Conservation (phyloP, 2,888 invertebrate genomes). For the Drosophila ochracea region DNA sequence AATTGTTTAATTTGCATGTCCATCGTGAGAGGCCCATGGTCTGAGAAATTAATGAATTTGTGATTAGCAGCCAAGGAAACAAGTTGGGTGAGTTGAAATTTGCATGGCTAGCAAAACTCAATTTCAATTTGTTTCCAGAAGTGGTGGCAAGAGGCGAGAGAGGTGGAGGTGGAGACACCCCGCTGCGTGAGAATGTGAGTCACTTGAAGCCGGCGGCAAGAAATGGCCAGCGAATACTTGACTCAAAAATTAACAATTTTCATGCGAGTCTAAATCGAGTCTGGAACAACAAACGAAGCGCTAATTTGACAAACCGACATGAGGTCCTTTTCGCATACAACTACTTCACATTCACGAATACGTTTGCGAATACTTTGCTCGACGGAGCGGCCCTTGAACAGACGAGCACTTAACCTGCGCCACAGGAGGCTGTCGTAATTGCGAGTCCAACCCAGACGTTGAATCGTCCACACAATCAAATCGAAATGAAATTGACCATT, state of each 20-base stretch:
- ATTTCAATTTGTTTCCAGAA: slow-evolving; percentile 44
- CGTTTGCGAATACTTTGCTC: slow-evolving; percentile 9
- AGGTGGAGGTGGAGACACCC: not conserved
- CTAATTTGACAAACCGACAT: slow-evolving; percentile 81
- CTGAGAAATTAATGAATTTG: slow-evolving; percentile 49
- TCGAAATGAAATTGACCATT: slow-evolving; percentile 82
- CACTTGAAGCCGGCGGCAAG: slow-evolving; percentile 46
- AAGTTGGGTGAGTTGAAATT: slow-evolving; percentile 12
- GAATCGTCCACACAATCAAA: slow-evolving; percentile 65
- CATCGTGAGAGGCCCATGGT: slow-evolving; percentile 6
- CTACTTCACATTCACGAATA: slow-evolving; percentile 25
- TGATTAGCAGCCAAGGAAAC: slow-evolving; percentile 40
- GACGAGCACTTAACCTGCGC: slow-evolving; percentile 65
- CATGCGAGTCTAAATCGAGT: slow-evolving; percentile 7
- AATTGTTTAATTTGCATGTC: slow-evolving; percentile 69
- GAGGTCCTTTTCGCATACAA: slow-evolving; percentile 66
- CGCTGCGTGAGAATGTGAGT: slow-evolving; percentile 41
- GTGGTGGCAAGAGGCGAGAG: not conserved
- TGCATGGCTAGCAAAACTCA: slow-evolving; percentile 43
- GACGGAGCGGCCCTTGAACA: slow-evolving; percentile 27
- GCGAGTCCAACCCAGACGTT: slow-evolving; percentile 64
- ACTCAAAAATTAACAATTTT: slow-evolving; percentile 71
- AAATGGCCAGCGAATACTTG: slow-evolving; percentile 56
- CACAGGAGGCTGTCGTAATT: slow-evolving; percentile 77
- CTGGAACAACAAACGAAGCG: slow-evolving; percentile 74